A percentile compares a stretch with the other conserved stretches of the same genome.
phyloP scores from a whole-genome alignment of 2,113 vertebrate genomes.

The Laterallus jamaicensis region DNA sequence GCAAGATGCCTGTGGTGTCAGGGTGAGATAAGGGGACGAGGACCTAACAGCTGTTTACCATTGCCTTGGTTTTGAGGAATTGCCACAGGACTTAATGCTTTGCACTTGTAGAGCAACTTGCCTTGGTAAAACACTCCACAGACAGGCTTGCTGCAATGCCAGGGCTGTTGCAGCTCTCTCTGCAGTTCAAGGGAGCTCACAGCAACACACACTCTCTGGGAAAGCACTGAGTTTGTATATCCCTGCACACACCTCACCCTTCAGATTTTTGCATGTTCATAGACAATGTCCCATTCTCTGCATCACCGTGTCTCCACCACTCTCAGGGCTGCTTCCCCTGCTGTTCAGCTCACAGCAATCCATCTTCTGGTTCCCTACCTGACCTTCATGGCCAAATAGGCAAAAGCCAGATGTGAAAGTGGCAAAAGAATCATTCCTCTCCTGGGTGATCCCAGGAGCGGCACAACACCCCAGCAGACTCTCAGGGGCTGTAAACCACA shows the following conservation, averaged over 20 bases:
- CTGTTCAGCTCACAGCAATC: neutral
- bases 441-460: neutral
- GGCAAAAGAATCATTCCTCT: neutral
- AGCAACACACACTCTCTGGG: neutral
- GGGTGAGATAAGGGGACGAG: neutral
- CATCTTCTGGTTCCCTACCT: neutral
- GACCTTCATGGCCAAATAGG: neutral
- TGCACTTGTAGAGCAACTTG: neutral
- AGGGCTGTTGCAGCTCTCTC: neutral
- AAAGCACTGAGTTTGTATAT: neutral
- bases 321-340: neutral
- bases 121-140: neutral
- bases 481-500: neutral
- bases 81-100: constrained; percentile 1
- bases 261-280: neutral
- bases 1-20: neutral
- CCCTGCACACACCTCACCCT: neutral
- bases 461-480: neutral
- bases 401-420: neutral
- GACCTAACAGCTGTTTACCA: neutral
- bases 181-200: neutral
- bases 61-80: neutral
- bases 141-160: neutral
- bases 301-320: neutral
- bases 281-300: neutral